Conservation (phyloP, 2,113 vertebrate species). For the Telmatochromis brachygnathus region DNA sequence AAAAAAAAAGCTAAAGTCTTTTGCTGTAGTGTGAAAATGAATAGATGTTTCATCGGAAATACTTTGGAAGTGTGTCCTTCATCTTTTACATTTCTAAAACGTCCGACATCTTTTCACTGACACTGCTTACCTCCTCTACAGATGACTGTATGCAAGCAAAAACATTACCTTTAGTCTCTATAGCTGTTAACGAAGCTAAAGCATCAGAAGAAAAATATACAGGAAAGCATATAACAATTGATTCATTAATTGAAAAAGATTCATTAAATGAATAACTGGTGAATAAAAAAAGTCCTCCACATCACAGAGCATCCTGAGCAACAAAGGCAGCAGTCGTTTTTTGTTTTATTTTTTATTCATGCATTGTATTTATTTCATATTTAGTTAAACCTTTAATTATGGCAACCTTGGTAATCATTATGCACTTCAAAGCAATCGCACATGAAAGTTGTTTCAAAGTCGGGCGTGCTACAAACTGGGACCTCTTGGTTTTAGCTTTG, state of each 20-base stretch:
- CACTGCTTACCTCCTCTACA: not conserved
- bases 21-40: not conserved
- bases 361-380: not conserved
- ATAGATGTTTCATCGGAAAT: not conserved
- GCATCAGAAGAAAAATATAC: not conserved
- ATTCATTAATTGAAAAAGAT: not conserved
- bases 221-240: not conserved
- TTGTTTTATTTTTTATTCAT: not conserved
- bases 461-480: not conserved
- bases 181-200: not conserved
- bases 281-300: not conserved
- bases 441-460: slow-evolving; percentile 5
- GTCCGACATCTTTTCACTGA: not conserved
- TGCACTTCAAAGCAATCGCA: slow-evolving; percentile 22
- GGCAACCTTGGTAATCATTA: not conserved
- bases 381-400: not conserved
- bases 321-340: not conserved
- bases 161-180: not conserved
- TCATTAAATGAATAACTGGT: not conserved
- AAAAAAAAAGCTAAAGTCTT: not conserved
- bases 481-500: not conserved
- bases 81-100: not conserved
- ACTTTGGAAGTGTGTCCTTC: not conserved
- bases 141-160: not conserved
- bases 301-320: not conserved